These are phyloP conservation scores for Taenaris catops DNA, from an alignment of 2,888 invertebrate genomes.

Conservation along the genomic window DNA sequence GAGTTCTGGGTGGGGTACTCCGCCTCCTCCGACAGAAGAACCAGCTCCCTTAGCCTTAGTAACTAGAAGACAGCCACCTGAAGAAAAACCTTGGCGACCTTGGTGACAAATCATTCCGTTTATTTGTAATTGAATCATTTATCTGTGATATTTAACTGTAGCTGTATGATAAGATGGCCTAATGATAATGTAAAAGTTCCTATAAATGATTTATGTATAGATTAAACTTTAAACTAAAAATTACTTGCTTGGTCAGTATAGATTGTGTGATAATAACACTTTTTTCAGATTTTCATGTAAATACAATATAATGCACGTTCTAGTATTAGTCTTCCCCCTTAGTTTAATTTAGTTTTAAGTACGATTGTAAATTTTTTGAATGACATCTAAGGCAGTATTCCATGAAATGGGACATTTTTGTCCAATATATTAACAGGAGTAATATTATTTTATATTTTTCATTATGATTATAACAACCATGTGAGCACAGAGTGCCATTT, in stretches of 20 bases:
- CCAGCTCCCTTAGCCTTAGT: conserved; percentile 85
- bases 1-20: conserved; percentile 70
- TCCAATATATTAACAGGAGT: conserved; percentile 38
- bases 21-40: conserved; percentile 58
- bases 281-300: no score
- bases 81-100: conserved; percentile 90
- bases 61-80: conserved; percentile 82
- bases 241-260: conserved; percentile 41
- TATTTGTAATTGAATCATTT: conserved; percentile 15
- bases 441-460: conserved; percentile 30
- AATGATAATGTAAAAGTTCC: conserved; percentile 32
- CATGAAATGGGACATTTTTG: conserved; percentile 40
- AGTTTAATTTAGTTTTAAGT: conserved; percentile 13
- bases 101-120: conserved; percentile 79
- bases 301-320: conserved; percentile 3
- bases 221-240: conserved; percentile 20
- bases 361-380: conserved; percentile 49
- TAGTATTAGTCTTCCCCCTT: conserved; percentile 19
- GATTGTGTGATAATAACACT: conserved; percentile 27
- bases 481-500: conserved; percentile 29
- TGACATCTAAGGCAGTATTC: conserved; percentile 78
- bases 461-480: conserved; percentile 12
- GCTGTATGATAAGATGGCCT: conserved; percentile 36
- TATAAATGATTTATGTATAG: conserved; percentile 20
- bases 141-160: conserved; percentile 37